Evolutionary conservation across 2,113 vertebrate genomes (phyloP).

Genomic region (Kryptolebias marmoratus): DNA sequence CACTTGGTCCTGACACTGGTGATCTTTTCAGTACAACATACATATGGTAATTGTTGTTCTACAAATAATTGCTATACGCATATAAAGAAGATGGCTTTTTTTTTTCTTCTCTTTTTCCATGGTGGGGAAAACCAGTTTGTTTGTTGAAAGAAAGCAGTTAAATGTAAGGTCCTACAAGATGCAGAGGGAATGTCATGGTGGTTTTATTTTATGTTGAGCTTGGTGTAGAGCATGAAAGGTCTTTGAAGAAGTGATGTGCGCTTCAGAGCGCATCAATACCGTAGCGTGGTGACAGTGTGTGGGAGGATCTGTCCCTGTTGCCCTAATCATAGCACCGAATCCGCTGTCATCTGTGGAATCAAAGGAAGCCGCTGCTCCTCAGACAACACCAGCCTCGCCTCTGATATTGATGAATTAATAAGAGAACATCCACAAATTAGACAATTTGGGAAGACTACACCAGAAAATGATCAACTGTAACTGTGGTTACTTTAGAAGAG

Average conservation of each 20-base stretch:
- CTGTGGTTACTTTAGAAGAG: constrained; percentile 5
- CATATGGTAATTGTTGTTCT: constrained; percentile 22
- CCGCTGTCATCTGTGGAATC: constrained; percentile 40
- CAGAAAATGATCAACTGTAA: constrained; percentile 20
- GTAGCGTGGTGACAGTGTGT: constrained; percentile 23
- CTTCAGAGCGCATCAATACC: constrained; percentile 49
- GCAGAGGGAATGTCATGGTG: constrained; percentile 1
- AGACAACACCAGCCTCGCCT: constrained; percentile 28
- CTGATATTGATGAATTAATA: constrained; percentile 39
- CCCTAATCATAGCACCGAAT: constrained; percentile 49
- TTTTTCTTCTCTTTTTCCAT: not conserved
- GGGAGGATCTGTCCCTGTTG: constrained; percentile 44
- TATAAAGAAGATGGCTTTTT: not conserved
- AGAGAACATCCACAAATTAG: constrained; percentile 32
- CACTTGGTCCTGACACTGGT: constrained; percentile 50
- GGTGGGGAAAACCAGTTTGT: not conserved
- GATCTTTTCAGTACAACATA: constrained; percentile 42
- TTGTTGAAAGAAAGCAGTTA: constrained; percentile 17
- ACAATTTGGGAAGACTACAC: constrained; percentile 15
- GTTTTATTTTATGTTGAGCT: constrained; percentile 29
- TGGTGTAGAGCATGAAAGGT: constrained; percentile 13
- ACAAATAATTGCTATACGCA: not conserved
- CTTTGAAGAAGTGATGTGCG: constrained; percentile 50
- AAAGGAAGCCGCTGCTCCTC: constrained; percentile 29
- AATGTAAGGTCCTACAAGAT: not conserved